phyloP scores from a whole-genome alignment of 2,113 vertebrate genomes.

The Pelodiscus sinensis region DNA sequence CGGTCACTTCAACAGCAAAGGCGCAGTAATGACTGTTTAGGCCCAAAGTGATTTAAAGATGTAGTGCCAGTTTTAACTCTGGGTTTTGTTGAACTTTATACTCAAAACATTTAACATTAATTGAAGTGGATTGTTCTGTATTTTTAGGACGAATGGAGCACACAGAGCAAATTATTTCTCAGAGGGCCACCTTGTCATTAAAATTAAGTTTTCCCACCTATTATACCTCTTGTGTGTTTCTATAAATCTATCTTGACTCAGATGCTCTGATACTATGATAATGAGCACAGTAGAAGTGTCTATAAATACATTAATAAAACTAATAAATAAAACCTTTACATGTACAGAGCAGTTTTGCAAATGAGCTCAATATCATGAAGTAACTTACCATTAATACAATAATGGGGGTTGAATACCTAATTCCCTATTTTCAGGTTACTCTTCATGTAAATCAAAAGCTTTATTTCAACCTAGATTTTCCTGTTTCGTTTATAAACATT shows the following conservation, averaged over 20 bases:
- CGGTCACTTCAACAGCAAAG: neutral
- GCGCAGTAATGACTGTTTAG: neutral
- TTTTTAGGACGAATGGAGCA: neutral
- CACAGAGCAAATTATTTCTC: neutral
- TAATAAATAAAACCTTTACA: neutral
- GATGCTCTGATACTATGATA: neutral
- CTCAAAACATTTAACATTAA: neutral
- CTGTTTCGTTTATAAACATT: neutral
- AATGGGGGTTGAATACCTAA: neutral
- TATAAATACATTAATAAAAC: neutral
- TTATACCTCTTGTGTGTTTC: fast-evolving
- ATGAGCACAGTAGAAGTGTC: neutral
- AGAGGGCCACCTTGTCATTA: neutral
- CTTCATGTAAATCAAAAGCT: neutral
- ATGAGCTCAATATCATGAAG: neutral
- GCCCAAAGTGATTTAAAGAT: neutral
- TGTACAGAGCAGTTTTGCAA: neutral
- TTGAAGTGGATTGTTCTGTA: neutral
- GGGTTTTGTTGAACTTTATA: neutral
- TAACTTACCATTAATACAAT: neutral
- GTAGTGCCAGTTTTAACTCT: neutral
- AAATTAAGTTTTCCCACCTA: neutral
- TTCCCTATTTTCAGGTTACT: neutral
- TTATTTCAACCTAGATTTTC: neutral
- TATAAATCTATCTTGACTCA: neutral